Evolutionary conservation across 2,888 invertebrate genomes (phyloP).

Genomic region (Odontocolon sp.): DNA sequence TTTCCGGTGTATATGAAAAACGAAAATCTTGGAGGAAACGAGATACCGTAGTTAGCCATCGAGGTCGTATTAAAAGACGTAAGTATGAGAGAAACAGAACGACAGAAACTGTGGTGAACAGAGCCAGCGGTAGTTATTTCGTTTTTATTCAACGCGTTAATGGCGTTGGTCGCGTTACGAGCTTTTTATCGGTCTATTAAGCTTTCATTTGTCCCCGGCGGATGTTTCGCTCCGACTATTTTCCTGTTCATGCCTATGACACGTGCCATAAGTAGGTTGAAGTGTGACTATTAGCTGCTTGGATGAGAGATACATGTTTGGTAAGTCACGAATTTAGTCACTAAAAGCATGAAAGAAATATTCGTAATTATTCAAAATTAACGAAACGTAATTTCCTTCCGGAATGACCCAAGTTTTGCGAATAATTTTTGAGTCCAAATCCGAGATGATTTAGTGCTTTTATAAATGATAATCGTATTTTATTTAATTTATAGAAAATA

Average conservation of each 20-base stretch:
- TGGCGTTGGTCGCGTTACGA: conserved; percentile 50
- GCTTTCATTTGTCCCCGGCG: conserved; percentile 64
- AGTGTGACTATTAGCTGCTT: conserved; percentile 35
- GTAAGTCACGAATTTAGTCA: too few species aligned
- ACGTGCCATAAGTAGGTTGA: neutral
- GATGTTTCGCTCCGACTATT: conserved; percentile 42
- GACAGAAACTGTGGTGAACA: neutral
- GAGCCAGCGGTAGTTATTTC: conserved; percentile 40
- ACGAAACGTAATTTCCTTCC: too few species aligned
- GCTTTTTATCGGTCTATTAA: conserved; percentile 66
- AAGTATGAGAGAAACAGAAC: neutral
- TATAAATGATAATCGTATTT: too few species aligned
- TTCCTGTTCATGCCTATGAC: conserved; percentile 16
- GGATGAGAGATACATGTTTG: too few species aligned
- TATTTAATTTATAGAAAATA: too few species aligned
- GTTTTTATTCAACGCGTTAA: conserved; percentile 57
- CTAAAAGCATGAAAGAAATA: too few species aligned
- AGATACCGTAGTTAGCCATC: conserved; percentile 30
- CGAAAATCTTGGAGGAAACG: conserved; percentile 18
- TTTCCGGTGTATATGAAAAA: neutral
- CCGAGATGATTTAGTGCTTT: too few species aligned
- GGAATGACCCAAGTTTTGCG: too few species aligned
- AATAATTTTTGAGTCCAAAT: too few species aligned
- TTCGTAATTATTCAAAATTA: too few species aligned
- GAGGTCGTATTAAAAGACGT: conserved; percentile 45